Conservation (phyloP, 92 coral and sea anemone genomes). For the Blastomussa wellsi region DNA sequence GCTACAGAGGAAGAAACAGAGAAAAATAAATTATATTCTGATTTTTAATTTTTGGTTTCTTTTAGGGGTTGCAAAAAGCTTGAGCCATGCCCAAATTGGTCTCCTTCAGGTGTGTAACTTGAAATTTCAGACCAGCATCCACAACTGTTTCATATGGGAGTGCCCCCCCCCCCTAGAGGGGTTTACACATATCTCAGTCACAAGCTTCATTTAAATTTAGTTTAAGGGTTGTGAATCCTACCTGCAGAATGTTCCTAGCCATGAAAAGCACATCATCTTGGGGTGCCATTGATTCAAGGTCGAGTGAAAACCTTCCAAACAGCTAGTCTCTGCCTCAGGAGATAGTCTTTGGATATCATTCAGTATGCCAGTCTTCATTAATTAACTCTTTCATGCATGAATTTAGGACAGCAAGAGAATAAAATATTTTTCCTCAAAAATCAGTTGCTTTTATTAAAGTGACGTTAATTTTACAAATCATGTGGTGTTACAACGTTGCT, state of each 20-base stretch:
- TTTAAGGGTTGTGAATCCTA: background rate
- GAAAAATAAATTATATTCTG: too few species aligned
- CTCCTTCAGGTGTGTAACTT: too few species aligned
- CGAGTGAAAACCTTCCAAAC: slow-evolving; percentile 48
- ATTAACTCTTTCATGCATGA: slow-evolving; percentile 19
- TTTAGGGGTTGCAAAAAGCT: too few species aligned
- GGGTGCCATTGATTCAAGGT: slow-evolving; percentile 55
- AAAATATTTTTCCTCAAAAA: slow-evolving; percentile 13
- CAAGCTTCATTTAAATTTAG: too few species aligned
- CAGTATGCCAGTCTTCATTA: slow-evolving; percentile 40
- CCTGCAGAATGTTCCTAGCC: slow-evolving; percentile 56
- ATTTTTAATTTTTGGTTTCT: too few species aligned
- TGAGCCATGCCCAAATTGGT: too few species aligned
- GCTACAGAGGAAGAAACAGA: too few species aligned
- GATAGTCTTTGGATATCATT: slow-evolving; percentile 47
- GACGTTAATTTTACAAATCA: slow-evolving; percentile 19
- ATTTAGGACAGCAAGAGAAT: slow-evolving; percentile 20
- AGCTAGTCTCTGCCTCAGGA: slow-evolving; percentile 52
- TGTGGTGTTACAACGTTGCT: slow-evolving; percentile 12
- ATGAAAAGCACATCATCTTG: too few species aligned
- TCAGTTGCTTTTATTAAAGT: slow-evolving; percentile 19
- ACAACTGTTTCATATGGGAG: too few species aligned
- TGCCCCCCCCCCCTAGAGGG: too few species aligned
- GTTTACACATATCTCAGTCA: too few species aligned
- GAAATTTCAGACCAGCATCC: too few species aligned